Percentiles rank a stretch among this genome's conserved stretches.
Evolutionary conservation across 2,888 invertebrate genomes (phyloP).

Genomic region (Drosophila niveifrons): DNA sequence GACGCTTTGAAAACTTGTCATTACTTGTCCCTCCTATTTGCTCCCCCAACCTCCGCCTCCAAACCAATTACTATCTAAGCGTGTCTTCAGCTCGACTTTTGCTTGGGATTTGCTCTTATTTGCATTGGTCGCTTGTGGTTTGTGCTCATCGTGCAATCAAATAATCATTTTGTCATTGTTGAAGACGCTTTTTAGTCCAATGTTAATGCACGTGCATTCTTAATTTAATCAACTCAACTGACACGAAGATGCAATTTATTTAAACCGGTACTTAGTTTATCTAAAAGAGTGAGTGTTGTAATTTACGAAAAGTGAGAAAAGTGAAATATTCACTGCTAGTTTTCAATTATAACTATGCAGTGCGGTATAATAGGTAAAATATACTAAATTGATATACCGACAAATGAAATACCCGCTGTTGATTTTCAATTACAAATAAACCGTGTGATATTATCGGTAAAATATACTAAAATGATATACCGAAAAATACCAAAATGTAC

Average conservation of each 20-base stretch:
- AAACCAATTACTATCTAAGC: not conserved
- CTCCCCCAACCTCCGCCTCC: not conserved
- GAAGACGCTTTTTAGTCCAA: not conserved
- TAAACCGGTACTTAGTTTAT: not conserved
- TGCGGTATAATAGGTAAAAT: too few species aligned
- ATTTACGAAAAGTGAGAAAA: too few species aligned
- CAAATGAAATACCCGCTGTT: too few species aligned
- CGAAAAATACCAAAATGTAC: too few species aligned
- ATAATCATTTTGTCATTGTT: slow-evolving; percentile 19
- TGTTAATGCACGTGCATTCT: slow-evolving; percentile 37
- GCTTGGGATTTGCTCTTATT: slow-evolving; percentile 31
- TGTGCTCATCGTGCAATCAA: slow-evolving; percentile 42
- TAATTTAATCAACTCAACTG: slow-evolving; percentile 45
- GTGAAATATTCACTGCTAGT: not conserved
- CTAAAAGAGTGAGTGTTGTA: too few species aligned
- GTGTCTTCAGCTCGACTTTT: slow-evolving; percentile 1
- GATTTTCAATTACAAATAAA: too few species aligned
- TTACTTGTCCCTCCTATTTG: slow-evolving; percentile 31
- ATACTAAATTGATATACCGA: too few species aligned
- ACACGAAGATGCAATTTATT: slow-evolving; percentile 17
- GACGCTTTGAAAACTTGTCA: slow-evolving; percentile 74
- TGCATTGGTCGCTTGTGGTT: slow-evolving; percentile 37
- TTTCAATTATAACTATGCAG: not conserved
- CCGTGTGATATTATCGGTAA: too few species aligned
- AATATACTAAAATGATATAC: too few species aligned